Evolutionary conservation across 1,140 invertebrate species (phyloP).

Genomic region (Scaptomyza montana): DNA sequence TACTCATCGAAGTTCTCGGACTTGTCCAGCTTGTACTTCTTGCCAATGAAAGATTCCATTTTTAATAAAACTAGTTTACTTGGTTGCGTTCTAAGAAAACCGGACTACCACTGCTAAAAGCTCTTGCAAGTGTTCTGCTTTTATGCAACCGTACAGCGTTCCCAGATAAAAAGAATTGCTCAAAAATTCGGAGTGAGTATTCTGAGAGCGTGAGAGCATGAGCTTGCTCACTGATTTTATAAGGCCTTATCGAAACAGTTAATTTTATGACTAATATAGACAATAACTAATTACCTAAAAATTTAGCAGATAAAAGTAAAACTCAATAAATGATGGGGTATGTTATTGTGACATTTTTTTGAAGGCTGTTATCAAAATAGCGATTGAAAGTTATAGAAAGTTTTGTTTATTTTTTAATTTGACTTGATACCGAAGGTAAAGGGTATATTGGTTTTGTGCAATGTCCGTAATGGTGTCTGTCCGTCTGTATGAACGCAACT

Average conservation of each 20-base stretch:
- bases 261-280: conserved; percentile 19
- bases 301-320: not conserved
- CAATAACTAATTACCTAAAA: not conserved
- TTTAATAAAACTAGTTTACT: conserved; percentile 23
- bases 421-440: no score
- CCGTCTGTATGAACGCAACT: no score
- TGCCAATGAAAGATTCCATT: conserved; percentile 86
- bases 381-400: no score
- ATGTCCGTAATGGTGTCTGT: no score
- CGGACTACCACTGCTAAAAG: conserved; percentile 47
- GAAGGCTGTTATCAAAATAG: no score
- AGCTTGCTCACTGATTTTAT: conserved; percentile 4
- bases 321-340: not conserved
- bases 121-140: conserved; percentile 5
- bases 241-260: conserved; percentile 28
- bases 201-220: not conserved
- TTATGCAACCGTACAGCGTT: conserved; percentile 29
- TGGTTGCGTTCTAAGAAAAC: conserved; percentile 24
- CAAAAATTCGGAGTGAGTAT: conserved; percentile 12
- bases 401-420: no score
- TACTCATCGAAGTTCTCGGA: conserved; percentile 94
- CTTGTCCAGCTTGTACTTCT: conserved; percentile 89
- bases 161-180: conserved; percentile 10
- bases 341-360: not conserved
- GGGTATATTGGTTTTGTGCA: no score